These are phyloP conservation scores for Ochotona princeps DNA, from an alignment of 2,113 vertebrate species.

Conservation along the genomic window DNA sequence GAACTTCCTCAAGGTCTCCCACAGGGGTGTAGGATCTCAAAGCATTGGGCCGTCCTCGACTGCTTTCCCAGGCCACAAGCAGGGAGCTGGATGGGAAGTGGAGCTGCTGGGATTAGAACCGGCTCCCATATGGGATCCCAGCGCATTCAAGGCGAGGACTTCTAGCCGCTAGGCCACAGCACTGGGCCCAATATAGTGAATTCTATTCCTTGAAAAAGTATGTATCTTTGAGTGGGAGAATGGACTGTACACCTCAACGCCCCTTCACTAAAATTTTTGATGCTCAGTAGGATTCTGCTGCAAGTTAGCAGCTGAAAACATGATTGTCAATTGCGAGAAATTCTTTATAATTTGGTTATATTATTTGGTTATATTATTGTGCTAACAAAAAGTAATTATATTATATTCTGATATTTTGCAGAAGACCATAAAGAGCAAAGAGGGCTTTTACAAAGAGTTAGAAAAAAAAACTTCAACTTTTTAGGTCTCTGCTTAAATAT, in stretches of 20 bases:
- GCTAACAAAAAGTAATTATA: not conserved
- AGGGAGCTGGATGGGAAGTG: too few relatives aligned
- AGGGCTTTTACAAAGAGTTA: not conserved
- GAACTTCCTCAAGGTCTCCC: too few relatives aligned
- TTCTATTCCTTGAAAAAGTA: not conserved
- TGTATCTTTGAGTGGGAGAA: not conserved
- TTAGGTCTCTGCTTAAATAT: not conserved
- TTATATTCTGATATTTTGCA: not conserved
- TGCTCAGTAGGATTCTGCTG: not conserved
- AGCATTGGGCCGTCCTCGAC: too few relatives aligned
- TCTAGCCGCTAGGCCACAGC: too few relatives aligned
- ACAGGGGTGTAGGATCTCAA: too few relatives aligned
- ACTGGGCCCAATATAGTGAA: too few relatives aligned
- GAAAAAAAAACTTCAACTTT: not conserved
- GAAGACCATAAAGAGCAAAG: not conserved
- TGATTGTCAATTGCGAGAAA: not conserved
- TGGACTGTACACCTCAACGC: not conserved
- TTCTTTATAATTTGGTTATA: not conserved
- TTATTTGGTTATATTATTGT: not conserved
- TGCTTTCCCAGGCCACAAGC: too few relatives aligned
- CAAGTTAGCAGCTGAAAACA: not conserved
- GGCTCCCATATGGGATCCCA: too few relatives aligned
- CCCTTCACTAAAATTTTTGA: not conserved
- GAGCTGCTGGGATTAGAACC: too few relatives aligned
- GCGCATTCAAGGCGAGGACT: too few relatives aligned